These are phyloP conservation scores for Montipora sp. DNA, from an alignment of 64 coral and sea anemone species.

Conservation along the genomic window DNA sequence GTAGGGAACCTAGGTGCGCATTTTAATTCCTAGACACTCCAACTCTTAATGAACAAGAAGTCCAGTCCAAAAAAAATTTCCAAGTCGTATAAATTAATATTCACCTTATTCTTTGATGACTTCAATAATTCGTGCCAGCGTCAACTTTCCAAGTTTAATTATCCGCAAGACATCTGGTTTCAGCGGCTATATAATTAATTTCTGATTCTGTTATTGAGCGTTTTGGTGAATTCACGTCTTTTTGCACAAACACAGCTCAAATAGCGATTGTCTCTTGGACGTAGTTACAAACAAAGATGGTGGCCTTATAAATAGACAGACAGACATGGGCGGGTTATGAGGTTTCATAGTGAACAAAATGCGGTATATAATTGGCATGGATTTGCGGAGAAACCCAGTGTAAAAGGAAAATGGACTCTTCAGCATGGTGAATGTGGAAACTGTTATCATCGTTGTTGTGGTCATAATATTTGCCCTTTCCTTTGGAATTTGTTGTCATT, in stretches of 20 bases:
- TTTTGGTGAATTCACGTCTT: neutral
- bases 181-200: neutral
- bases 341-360: neutral
- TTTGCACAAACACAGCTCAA: neutral
- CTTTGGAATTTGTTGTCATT: constrained; percentile 23
- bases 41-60: neutral
- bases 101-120: too few relatives aligned
- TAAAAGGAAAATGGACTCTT: neutral
- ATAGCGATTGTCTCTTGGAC: neutral
- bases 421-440: neutral
- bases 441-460: neutral
- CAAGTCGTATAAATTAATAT: too few relatives aligned
- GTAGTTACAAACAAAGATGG: neutral
- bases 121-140: neutral
- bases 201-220: neutral
- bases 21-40: neutral
- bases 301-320: too few relatives aligned
- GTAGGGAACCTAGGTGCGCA: too few relatives aligned
- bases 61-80: neutral
- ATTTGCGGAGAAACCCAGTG: neutral
- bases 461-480: neutral
- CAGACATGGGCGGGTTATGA: too few relatives aligned
- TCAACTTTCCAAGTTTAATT: neutral
- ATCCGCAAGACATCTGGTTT: neutral
- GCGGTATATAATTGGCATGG: neutral